Evolutionary conservation across 2,113 vertebrate species (phyloP).

Genomic region (Xyrauchen texanus): DNA sequence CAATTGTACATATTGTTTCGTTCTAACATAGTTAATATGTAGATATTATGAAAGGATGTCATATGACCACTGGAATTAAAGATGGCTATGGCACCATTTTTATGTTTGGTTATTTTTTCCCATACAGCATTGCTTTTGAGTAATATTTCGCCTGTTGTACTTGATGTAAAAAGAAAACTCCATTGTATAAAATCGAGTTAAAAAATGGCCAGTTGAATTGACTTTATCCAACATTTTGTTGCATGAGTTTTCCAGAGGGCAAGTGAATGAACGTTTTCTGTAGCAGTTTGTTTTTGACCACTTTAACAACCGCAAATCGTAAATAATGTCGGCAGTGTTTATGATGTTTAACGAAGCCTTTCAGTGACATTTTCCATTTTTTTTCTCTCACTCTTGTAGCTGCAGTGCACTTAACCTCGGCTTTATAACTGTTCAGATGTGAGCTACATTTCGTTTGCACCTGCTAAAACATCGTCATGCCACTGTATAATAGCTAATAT

Average conservation of each 20-base stretch:
- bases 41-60: constrained; percentile 34
- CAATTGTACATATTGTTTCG: constrained; percentile 41
- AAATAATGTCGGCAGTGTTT: neutral
- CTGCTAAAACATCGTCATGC: neutral
- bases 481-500: too few species aligned
- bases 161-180: neutral
- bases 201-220: neutral
- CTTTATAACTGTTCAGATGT: neutral
- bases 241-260: neutral
- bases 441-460: neutral
- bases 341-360: neutral
- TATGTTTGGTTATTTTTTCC: neutral
- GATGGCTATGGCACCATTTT: neutral
- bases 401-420: constrained; percentile 27
- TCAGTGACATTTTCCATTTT: neutral
- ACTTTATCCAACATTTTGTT: neutral
- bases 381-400: neutral
- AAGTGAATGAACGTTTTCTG: constrained; percentile 13
- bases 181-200: too few species aligned
- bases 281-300: constrained; percentile 2
- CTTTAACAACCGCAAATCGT: neutral
- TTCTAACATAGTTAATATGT: constrained; percentile 27
- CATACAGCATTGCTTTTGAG: constrained; percentile 7
- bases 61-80: constrained; percentile 13
- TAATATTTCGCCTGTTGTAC: neutral